phyloP scores from a whole-genome alignment of 2,113 vertebrate species.

The Cariama cristata region DNA sequence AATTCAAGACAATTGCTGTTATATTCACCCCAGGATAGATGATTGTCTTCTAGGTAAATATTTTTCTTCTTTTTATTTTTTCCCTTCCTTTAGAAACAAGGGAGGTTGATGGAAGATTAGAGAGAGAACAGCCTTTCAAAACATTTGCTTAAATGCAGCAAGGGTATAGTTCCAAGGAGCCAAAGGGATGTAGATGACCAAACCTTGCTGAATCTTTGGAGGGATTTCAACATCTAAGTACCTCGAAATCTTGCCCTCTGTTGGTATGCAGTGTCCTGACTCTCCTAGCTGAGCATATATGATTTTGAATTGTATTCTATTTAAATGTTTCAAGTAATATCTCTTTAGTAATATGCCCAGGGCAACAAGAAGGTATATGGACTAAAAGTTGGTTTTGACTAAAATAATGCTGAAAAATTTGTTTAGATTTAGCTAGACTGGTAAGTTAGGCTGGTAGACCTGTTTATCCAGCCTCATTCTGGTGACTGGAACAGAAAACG shows the following conservation, averaged over 20 bases:
- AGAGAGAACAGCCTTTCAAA: not conserved
- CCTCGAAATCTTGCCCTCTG: not conserved
- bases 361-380: not conserved
- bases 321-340: not conserved
- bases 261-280: not conserved
- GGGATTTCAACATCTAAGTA: not conserved
- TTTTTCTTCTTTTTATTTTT: not conserved
- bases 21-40: not conserved
- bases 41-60: not conserved
- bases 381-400: not conserved
- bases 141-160: not conserved
- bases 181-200: not conserved
- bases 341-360: not conserved
- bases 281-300: not conserved
- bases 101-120: not conserved
- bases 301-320: not conserved
- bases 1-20: not conserved
- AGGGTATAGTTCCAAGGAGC: not conserved
- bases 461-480: not conserved
- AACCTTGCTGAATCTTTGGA: not conserved
- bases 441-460: not conserved
- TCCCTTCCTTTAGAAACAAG: not conserved
- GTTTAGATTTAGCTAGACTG: not conserved
- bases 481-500: not conserved
- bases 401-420: not conserved